Conservation (phyloP, 2,797 vertebrate species). For the Sitta carolinensis region DNA sequence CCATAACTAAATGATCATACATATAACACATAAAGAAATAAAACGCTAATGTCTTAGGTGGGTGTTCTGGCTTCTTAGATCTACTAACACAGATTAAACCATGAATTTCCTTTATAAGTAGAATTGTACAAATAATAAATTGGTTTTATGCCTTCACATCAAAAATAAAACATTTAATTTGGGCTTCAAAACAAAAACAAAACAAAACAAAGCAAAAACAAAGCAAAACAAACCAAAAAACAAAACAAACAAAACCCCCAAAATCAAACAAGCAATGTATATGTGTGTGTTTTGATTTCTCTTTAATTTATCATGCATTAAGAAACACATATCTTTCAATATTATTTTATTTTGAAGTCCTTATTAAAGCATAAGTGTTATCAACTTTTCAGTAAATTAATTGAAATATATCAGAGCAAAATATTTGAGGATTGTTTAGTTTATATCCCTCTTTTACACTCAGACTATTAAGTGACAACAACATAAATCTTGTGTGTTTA, state of each 20-base stretch:
- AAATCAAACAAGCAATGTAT: background rate
- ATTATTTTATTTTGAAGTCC: background rate
- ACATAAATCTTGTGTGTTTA: background rate
- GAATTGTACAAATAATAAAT: background rate
- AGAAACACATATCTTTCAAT: background rate
- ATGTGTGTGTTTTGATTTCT: background rate
- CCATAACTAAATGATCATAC: background rate
- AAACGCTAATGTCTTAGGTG: background rate
- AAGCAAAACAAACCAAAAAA: background rate
- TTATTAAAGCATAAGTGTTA: background rate
- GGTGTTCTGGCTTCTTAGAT: background rate
- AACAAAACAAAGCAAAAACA: background rate
- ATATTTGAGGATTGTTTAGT: background rate
- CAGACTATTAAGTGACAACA: background rate
- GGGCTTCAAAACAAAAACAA: background rate
- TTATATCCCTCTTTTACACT: background rate
- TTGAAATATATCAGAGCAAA: background rate
- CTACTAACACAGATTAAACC: background rate
- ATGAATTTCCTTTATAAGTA: background rate
- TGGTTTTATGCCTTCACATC: background rate
- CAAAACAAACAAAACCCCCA: too few relatives aligned
- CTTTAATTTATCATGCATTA: background rate
- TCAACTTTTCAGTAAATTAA: background rate
- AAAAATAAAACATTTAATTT: background rate
- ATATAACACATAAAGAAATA: background rate